phyloP scores from a whole-genome alignment of 2,113 vertebrate species.

The Prionailurus bengalensis region DNA sequence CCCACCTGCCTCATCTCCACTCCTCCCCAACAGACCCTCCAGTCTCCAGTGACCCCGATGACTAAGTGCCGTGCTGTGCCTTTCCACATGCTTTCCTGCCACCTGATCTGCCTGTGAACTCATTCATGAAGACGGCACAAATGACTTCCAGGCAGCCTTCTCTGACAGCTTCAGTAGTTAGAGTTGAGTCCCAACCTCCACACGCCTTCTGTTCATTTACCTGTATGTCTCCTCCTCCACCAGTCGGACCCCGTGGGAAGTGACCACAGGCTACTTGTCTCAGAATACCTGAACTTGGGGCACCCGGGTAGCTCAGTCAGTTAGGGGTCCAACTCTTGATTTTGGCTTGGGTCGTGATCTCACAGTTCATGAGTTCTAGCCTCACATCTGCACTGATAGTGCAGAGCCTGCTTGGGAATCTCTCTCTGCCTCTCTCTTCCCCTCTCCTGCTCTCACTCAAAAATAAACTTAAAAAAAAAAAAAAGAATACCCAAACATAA shows the following conservation, averaged over 20 bases:
- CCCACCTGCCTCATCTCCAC: fast-evolving
- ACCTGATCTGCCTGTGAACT: fast-evolving
- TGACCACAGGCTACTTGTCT: not conserved
- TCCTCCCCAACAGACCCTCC: not conserved
- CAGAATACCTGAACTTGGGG: not conserved
- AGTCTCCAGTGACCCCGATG: not conserved
- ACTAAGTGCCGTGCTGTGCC: too few relatives aligned
- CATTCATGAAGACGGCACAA: not conserved
- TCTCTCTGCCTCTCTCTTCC: too few relatives aligned
- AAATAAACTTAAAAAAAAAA: not conserved
- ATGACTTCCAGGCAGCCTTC: not conserved
- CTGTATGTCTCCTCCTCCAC: fast-evolving
- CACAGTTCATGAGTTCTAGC: too few relatives aligned
- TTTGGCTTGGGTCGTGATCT: too few relatives aligned
- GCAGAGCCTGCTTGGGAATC: too few relatives aligned
- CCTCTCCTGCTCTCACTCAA: too few relatives aligned
- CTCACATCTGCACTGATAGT: too few relatives aligned
- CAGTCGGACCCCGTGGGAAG: not conserved
- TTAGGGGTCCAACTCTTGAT: too few relatives aligned
- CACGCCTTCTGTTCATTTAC: not conserved
- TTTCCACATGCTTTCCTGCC: not conserved
- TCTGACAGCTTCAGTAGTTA: not conserved
- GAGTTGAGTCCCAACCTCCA: fast-evolving
- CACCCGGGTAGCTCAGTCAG: too few relatives aligned
- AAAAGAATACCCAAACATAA: not conserved